Conservation (phyloP, 2,797 vertebrate genomes). For the Rhynchonycteris naso region DNA sequence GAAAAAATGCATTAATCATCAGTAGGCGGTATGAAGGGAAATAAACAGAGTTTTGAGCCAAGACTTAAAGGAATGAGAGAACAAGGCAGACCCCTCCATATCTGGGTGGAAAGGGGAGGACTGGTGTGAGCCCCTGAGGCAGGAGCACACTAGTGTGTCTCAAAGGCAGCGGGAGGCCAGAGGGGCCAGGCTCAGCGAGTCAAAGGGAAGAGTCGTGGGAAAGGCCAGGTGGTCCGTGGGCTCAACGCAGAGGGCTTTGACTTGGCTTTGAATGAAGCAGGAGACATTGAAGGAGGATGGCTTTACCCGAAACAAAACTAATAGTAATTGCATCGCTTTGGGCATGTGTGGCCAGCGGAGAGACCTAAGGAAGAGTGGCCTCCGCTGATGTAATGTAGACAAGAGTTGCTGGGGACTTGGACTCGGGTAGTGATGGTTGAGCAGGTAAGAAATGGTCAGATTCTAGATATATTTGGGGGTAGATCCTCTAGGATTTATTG, state of each 20-base stretch:
- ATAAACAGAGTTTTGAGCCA: background rate
- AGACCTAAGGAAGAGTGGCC: background rate
- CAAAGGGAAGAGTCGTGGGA: fast-evolving
- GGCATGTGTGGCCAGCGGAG: background rate
- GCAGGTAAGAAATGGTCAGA: background rate
- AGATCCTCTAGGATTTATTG: background rate
- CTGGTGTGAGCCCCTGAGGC: background rate
- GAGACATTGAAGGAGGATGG: background rate
- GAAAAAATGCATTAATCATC: background rate
- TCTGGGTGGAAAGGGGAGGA: background rate
- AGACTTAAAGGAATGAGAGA: background rate
- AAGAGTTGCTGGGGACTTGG: background rate
- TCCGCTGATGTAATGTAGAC: background rate
- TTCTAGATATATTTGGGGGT: background rate
- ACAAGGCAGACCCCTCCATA: background rate
- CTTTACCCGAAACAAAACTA: background rate
- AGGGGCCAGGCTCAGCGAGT: background rate
- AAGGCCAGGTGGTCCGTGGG: background rate
- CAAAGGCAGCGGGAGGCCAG: background rate
- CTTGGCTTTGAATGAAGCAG: background rate
- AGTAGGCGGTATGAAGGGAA: background rate
- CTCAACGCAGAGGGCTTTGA: background rate
- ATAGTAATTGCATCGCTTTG: background rate
- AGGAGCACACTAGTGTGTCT: background rate
- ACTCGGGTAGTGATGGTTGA: background rate